Evolutionary conservation across 2,797 vertebrate genomes (phyloP), one percentile per base, ranked within the genome.

Genomic region (Scarus forsteni): DNA sequence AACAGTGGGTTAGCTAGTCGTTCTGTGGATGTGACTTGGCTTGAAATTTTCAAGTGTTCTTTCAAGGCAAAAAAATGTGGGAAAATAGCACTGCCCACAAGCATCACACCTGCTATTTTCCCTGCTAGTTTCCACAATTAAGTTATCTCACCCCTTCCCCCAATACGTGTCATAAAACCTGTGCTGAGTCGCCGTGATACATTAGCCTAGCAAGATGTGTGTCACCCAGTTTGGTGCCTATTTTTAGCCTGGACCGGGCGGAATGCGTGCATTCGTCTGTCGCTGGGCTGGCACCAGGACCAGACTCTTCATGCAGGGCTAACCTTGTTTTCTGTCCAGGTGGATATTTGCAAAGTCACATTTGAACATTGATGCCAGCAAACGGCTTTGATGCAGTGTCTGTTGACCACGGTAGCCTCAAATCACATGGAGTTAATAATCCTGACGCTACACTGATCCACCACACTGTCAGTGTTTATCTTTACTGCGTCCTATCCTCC

Each of bases 141-240:
- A 58, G 14, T 2, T 15, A 5, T 15, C 12, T 3, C 3, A 13
- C 16, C 53, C 74, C 60, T 50, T 34, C 51, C 59, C 69, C 60
- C 60, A 51, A 49, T 46, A 54, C 38, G 16, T 64, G 75, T 78
- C 84, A 78, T 70, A 75, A 85, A 84, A 77, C 70, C 80, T 27
- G 75, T 76, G 81, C 79, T 72, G 82, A 79, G 85, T 89, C 68
- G 85, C 75, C 82, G 73, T 75, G 80, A 89, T 85, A 85, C 85
- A 79, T 85, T 88, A 89, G 88, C 86, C 73, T 79, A 82, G 86
- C 87, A 16, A 78, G 82, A 89, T 92, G 84, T 91, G 75, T 91
- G 90, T 93, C 89, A 93, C 88, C 90, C 84, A 89, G 84, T 86
- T 89, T 76, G 64, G 53, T 62, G 62, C 69, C 92, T 95, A 95